Percentiles rank a stretch among this genome's conserved stretches.
These are phyloP conservation scores for Harpagifer antarcticus DNA, from an alignment of 2,797 vertebrate species.

Conservation along the genomic window DNA sequence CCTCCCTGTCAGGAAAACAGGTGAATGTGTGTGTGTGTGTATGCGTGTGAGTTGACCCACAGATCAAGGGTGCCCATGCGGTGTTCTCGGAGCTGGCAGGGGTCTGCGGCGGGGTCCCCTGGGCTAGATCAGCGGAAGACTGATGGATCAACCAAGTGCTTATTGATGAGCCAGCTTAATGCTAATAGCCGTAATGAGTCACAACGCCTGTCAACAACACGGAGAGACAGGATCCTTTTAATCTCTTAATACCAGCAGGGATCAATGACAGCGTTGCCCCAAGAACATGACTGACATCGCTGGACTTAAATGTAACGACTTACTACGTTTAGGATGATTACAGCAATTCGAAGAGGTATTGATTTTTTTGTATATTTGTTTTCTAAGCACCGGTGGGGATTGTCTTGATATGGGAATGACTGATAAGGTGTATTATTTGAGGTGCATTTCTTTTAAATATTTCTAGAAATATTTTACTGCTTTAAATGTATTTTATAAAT, in stretches of 20 bases:
- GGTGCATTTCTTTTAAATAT: not conserved
- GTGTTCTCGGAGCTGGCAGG: conserved; percentile 45
- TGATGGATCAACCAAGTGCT: conserved; percentile 77
- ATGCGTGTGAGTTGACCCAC: conserved; percentile 16
- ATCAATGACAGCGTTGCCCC: conserved; percentile 67
- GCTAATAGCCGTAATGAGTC: conserved; percentile 84
- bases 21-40: conserved; percentile 1
- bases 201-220: conserved; percentile 78
- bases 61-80: conserved; percentile 51
- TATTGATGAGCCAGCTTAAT: conserved; percentile 85
- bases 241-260: conserved; percentile 80
- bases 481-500: not conserved
- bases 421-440: not conserved
- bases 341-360: conserved; percentile 21
- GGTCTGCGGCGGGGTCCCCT: conserved; percentile 42
- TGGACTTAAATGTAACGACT: conserved; percentile 45
- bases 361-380: conserved; percentile 17
- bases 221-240: conserved; percentile 78
- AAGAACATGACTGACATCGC: conserved; percentile 57
- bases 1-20: conserved; percentile 40
- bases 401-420: not conserved
- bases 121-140: conserved; percentile 70
- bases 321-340: conserved; percentile 41
- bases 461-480: not conserved
- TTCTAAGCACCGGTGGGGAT: not conserved